Conservation (phyloP, 2,888 invertebrate species). For the Alitta virens region DNA sequence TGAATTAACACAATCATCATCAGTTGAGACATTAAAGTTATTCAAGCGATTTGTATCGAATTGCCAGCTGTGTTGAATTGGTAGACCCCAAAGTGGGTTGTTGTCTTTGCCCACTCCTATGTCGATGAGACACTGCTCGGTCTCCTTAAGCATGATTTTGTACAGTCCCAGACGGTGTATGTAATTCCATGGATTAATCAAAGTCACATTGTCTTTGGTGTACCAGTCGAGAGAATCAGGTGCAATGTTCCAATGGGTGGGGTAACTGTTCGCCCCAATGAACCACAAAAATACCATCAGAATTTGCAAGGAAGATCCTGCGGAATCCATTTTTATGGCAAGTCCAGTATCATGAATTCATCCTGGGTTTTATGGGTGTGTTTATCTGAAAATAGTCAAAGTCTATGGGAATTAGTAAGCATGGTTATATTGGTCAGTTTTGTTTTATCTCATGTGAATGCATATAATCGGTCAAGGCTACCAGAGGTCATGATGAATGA, state of each 20-base stretch:
- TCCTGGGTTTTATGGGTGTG: too few relatives aligned
- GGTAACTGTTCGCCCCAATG: background rate
- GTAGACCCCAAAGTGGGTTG: conserved; percentile 20
- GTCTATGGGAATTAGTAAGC: too few relatives aligned
- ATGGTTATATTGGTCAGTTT: too few relatives aligned
- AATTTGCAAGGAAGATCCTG: too few relatives aligned
- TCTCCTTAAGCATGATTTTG: conserved; percentile 12
- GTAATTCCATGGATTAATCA: conserved; percentile 23
- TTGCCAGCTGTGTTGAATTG: conserved; percentile 23
- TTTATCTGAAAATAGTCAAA: too few relatives aligned
- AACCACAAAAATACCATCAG: too few relatives aligned
- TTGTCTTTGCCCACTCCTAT: conserved; percentile 16
- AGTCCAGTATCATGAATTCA: too few relatives aligned
- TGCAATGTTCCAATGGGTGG: conserved; percentile 4
- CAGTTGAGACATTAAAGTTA: background rate
- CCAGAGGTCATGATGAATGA: too few relatives aligned
- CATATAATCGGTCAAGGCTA: too few relatives aligned
- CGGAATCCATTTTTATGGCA: too few relatives aligned
- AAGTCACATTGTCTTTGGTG: background rate
- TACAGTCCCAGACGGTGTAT: conserved; percentile 16
- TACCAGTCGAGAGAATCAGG: conserved; percentile 2
- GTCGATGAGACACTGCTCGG: conserved; percentile 2
- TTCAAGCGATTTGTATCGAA: background rate
- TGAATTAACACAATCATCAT: background rate
- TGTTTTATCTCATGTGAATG: too few relatives aligned